Base-by-base conservation (phyloP, 1,140 invertebrate genomes). In the Tetramorium parvispinum region DNA sequence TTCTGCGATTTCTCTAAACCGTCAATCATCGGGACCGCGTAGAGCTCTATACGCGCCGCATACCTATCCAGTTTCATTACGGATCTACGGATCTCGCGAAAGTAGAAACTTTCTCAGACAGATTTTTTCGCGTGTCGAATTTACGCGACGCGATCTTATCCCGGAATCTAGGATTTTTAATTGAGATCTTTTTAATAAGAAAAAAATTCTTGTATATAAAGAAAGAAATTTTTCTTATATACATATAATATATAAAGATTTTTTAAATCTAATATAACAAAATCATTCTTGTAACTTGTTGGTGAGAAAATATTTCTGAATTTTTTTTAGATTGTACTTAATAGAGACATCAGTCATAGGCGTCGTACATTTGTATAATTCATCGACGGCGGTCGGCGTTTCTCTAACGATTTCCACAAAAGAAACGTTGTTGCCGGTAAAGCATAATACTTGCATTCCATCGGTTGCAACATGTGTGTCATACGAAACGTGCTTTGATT, bases 401-500 rank as follows among this genome's bases (percentile, higher is more conserved):
- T 73, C 73, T 57, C 49, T 82, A 51, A 61, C 85, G 88, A 87
- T 89, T 89, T 89, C 70, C 88, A 89, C 88, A 87, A 89, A 89
- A 90, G 88, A 92, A 92, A 93, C 90, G 89, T 91, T 89, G 88
- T 92, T 90, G 93, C 83, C 88, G 85, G 89, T 91, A 91, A 88
- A 91, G 91, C 91, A 93, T 92, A 93, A 94, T 93, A 92, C 88
- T 91, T 94, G 93, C 93, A 94, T 94, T 94, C 94, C 93, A 92
- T 89, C 89, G 92, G 87, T 94, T 94, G 93, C 94, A 94, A 94
- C 93, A 95, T 95, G 93, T 95, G 93, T 94, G 94, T 94, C 94
- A 95, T 94, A 94, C 92, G 91, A 93, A 93, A 95, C 94, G 94
- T 95, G 94, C 94, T 93, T 94, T 92, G 94, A 92, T 93, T 95